These are phyloP conservation scores for Cricetomys ansorgei DNA, from an alignment of 2,113 vertebrate species.

Conservation along the genomic window DNA sequence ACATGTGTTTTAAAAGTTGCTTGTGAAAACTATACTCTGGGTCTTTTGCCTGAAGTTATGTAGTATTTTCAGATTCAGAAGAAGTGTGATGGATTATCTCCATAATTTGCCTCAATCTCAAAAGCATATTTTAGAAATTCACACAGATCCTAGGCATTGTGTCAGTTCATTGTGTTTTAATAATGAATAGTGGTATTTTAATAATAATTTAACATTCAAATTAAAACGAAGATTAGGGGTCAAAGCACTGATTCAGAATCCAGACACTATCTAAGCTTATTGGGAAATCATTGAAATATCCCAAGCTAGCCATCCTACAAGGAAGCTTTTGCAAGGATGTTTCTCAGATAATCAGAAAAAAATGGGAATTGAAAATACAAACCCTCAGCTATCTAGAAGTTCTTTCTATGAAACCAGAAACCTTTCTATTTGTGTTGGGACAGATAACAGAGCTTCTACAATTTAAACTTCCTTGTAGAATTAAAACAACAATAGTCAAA, in stretches of 20 bases:
- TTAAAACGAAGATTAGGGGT: neutral
- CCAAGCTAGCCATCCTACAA: neutral
- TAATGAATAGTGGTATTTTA: neutral
- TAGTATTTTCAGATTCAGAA: neutral
- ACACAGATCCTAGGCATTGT: neutral
- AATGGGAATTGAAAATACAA: neutral
- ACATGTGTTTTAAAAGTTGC: neutral
- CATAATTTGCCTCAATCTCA: neutral
- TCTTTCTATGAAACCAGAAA: too few relatives aligned
- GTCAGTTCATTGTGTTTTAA: neutral
- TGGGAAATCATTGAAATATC: neutral
- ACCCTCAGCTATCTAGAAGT: neutral
- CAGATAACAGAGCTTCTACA: neutral
- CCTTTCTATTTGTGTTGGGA: neutral
- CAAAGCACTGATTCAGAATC: rapidly evolving
- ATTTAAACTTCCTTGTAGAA: neutral
- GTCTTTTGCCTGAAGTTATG: neutral
- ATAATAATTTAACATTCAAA: neutral
- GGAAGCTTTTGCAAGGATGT: neutral
- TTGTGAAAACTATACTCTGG: neutral
- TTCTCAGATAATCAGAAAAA: neutral
- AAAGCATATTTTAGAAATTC: too few relatives aligned
- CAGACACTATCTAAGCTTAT: neutral
- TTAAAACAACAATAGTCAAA: neutral
- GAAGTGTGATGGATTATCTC: neutral